Evolutionary conservation across 2,113 vertebrate species (phyloP).

Genomic region (Amphilophus citrinellus): DNA sequence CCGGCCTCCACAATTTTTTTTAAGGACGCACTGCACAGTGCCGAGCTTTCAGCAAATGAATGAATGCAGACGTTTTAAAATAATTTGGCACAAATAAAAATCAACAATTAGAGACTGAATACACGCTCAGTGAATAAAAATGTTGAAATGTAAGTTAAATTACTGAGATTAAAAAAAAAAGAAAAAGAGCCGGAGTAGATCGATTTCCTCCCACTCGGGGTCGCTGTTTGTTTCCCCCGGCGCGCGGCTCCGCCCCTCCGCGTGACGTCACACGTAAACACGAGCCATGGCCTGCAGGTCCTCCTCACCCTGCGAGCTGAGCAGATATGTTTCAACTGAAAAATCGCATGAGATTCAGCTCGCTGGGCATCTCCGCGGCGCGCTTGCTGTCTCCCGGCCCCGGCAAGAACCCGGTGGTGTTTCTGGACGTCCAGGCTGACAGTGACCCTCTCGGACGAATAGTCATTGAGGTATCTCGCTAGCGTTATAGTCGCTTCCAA

Average conservation of each 20-base stretch:
- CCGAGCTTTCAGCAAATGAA: too few species aligned
- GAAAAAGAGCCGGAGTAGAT: neutral
- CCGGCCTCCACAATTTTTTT: too few species aligned
- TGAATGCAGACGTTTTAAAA: too few species aligned
- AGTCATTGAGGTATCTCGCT: conserved; percentile 85
- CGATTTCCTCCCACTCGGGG: conserved; percentile 10
- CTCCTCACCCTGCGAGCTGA: neutral
- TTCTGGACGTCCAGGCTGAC: conserved; percentile 89
- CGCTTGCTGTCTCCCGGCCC: conserved; percentile 66
- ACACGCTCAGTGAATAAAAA: neutral
- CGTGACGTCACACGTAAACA: conserved; percentile 60
- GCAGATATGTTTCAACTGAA: conserved; percentile 74
- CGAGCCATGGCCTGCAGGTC: neutral
- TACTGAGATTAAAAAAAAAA: too few species aligned
- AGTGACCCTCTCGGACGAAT: conserved; percentile 87
- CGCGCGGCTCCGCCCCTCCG: neutral
- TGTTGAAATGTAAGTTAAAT: neutral
- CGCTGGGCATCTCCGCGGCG: conserved; percentile 63
- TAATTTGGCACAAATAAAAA: too few species aligned
- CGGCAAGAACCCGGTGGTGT: conserved; percentile 85
- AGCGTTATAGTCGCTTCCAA: conserved; percentile 13
- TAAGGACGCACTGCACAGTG: too few species aligned
- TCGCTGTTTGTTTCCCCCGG: conserved; percentile 31
- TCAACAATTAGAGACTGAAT: too few species aligned
- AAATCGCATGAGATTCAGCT: conserved; percentile 73